Conservation (phyloP, 2,113 vertebrate genomes). For the Pseudorasbora parva region DNA sequence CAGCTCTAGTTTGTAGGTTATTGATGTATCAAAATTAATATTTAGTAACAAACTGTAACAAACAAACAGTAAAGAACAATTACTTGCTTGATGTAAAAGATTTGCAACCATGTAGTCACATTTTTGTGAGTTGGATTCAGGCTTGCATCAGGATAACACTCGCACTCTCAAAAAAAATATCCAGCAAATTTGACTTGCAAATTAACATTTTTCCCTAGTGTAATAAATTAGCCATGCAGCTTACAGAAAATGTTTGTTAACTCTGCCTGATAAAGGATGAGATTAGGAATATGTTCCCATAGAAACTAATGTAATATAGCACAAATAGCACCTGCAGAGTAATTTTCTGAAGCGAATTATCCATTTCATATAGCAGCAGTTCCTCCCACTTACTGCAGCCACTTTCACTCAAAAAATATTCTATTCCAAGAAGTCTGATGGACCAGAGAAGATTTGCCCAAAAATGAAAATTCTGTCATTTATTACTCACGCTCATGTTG, state of each 20-base stretch:
- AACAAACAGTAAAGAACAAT: background rate
- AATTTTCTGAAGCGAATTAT: background rate
- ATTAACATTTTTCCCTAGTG: background rate
- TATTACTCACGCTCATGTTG: too few relatives aligned
- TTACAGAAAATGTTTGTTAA: background rate
- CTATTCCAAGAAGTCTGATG: too few relatives aligned
- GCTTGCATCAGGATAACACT: background rate
- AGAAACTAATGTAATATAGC: conserved; percentile 21
- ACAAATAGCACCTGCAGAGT: background rate
- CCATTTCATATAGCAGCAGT: background rate
- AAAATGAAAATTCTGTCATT: too few relatives aligned
- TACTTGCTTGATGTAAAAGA: background rate
- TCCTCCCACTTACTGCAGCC: background rate
- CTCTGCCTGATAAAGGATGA: background rate
- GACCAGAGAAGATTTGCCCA: too few relatives aligned
- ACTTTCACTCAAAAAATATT: background rate
- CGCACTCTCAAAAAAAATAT: background rate
- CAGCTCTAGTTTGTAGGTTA: background rate
- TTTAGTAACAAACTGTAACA: too few relatives aligned
- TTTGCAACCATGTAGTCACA: conserved; percentile 12
- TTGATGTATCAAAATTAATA: background rate
- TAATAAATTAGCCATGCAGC: background rate
- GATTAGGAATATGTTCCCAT: conserved; percentile 14
- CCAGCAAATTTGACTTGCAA: too few relatives aligned
- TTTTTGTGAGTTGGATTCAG: background rate